Base-by-base conservation (phyloP, 2,888 invertebrate species). In the Acleris laterana region DNA sequence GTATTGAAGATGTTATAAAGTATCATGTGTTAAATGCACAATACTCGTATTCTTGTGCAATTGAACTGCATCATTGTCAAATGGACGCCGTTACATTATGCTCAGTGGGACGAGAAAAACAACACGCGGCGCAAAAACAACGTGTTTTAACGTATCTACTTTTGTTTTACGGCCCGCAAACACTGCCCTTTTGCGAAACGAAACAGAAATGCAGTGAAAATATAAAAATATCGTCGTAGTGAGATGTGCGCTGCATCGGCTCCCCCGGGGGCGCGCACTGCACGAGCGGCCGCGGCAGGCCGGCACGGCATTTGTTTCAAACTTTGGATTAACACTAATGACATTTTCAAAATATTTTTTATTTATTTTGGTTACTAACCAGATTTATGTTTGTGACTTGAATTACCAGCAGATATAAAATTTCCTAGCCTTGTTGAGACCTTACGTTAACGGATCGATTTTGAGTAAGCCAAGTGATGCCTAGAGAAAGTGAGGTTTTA, bases 201-300 rank as follows among this genome's bases (percentile, higher is more conserved):
- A 72, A 76, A 81, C 80, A 78, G 79, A 82, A 85, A 82, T 84
- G 80, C 81, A 84, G 78, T 82, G 81, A 80, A 86, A 85, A 87
- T 85, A 84, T 87, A 85, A 87, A 88, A 87, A 87, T 85, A 82
- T 85, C 79, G 78, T 76, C 74, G 77, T 77, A 81, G 81, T 76
- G 83, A 81, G 79, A 83, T 82, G 81, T 78, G 79, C 79, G 78
- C 79, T 82, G 83, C 85, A 85, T 79, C 70, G 75, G 72, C 63
- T 81, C 82, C 84, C 83, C 77, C 69, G 70, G 83, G 83, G 67
- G 80, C 84, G 75, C 81, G 65, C 66, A 62, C 66, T 57, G 60
- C 60, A 42, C 53, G 38, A 38, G 1, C 38, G 11, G 13, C 38
- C 38, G 38, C 38, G 38, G 38, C 38, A 13, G 38, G 38, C 38